phyloP scores from a whole-genome alignment of 2,888 invertebrate genomes.

The Hyalella azteca region DNA sequence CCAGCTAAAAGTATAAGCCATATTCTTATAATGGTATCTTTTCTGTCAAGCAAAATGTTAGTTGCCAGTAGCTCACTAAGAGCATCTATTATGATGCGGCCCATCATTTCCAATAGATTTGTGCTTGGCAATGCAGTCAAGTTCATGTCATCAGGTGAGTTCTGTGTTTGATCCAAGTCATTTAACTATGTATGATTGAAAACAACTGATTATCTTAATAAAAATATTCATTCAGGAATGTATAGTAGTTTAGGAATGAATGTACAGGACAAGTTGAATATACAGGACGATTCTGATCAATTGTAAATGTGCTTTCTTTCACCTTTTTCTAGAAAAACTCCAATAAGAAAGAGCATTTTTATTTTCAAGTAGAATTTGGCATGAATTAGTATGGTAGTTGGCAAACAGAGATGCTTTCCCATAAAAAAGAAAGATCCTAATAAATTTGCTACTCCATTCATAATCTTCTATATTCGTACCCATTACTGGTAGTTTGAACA shows the following conservation, averaged over 20 bases:
- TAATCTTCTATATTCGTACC: neutral
- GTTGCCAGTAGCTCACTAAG: neutral
- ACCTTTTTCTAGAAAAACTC: neutral
- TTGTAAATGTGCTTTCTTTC: neutral
- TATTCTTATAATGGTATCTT: neutral
- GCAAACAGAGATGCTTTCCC: too few species aligned
- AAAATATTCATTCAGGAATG: neutral
- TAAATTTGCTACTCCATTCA: too few species aligned
- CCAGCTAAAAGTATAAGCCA: too few species aligned
- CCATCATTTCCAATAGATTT: neutral
- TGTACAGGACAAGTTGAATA: neutral
- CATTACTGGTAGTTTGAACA: neutral
- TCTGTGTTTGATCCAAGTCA: neutral
- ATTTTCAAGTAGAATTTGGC: too few species aligned
- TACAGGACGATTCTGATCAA: neutral
- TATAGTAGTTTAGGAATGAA: neutral
- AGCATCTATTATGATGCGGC: neutral
- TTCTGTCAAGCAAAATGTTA: neutral
- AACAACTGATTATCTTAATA: neutral
- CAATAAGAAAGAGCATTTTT: too few species aligned
- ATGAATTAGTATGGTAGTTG: too few species aligned
- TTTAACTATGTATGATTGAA: neutral
- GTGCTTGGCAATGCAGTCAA: neutral
- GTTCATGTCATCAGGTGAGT: slow-evolving; percentile 15
- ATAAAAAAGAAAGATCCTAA: too few species aligned